A percentile compares a stretch with the other conserved stretches of the same genome.
Evolutionary conservation across 2,888 invertebrate genomes (phyloP).

Genomic region (Ochropleura plecta): DNA sequence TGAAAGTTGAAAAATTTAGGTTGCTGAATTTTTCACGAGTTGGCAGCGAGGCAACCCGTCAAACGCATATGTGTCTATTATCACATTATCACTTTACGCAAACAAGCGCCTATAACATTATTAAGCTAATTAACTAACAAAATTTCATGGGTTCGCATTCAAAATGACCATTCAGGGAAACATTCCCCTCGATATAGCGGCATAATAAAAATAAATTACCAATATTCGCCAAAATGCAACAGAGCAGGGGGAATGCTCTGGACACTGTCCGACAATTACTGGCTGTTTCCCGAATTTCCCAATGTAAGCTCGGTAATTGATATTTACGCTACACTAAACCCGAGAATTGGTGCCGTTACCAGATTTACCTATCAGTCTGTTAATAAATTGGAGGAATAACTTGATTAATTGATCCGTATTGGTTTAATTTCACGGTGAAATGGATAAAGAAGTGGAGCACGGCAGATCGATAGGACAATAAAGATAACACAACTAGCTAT

Average conservation of each 20-base stretch:
- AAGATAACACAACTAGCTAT: not conserved
- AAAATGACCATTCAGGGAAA: conserved; percentile 76
- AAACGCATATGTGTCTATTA: conserved; percentile 22
- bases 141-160: conserved; percentile 74
- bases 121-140: conserved; percentile 73
- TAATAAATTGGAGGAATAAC: conserved; percentile 68
- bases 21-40: not conserved
- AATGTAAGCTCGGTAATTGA: conserved; percentile 84
- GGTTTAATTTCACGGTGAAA: conserved; percentile 42
- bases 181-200: conserved; percentile 75
- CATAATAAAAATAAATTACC: conserved; percentile 87
- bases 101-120: conserved; percentile 62
- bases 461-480: conserved; percentile 13
- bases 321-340: conserved; percentile 87
- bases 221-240: conserved; percentile 83
- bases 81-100: conserved; percentile 45
- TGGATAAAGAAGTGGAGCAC: conserved; percentile 19
- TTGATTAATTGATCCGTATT: conserved; percentile 55
- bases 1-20: not conserved
- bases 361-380: conserved; percentile 78
- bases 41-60: not conserved
- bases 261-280: conserved; percentile 77
- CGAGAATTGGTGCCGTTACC: conserved; percentile 71
- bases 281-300: conserved; percentile 80
- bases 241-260: conserved; percentile 59